phyloP scores from a whole-genome alignment of 2,888 invertebrate genomes.

The Schizaphis graminum region DNA sequence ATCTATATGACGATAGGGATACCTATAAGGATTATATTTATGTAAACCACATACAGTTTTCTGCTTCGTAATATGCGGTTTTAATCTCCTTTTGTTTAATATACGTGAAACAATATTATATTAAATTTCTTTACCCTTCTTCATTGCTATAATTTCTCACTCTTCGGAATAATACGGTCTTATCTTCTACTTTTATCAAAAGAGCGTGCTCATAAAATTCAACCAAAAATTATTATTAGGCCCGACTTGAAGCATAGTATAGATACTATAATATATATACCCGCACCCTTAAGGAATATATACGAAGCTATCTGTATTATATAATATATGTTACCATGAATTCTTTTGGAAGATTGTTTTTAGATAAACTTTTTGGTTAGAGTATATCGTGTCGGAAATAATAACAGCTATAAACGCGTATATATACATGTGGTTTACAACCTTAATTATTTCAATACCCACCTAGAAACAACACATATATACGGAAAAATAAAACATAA shows the following conservation, averaged over 20 bases:
- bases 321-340: neutral
- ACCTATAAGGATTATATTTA: neutral
- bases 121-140: slow-evolving; percentile 17
- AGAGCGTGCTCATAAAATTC: slow-evolving; percentile 26
- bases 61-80: neutral
- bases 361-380: neutral
- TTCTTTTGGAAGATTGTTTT: neutral
- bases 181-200: neutral
- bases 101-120: neutral
- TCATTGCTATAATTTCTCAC: neutral
- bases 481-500: neutral
- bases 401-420: neutral
- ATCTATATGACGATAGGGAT: neutral
- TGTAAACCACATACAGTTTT: slow-evolving; percentile 17
- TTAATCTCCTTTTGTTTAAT: slow-evolving; percentile 11
- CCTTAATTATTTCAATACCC: neutral
- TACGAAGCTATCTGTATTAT: neutral
- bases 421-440: neutral
- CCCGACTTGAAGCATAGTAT: neutral
- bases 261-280: neutral
- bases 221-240: slow-evolving; percentile 9
- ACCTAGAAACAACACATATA: neutral
- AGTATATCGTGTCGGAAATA: neutral
- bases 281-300: neutral
- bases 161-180: neutral